Percentiles rank a stretch among this genome's conserved stretches.
Conservation (phyloP, 2,797 vertebrate genomes). For the Rhinella marina region DNA sequence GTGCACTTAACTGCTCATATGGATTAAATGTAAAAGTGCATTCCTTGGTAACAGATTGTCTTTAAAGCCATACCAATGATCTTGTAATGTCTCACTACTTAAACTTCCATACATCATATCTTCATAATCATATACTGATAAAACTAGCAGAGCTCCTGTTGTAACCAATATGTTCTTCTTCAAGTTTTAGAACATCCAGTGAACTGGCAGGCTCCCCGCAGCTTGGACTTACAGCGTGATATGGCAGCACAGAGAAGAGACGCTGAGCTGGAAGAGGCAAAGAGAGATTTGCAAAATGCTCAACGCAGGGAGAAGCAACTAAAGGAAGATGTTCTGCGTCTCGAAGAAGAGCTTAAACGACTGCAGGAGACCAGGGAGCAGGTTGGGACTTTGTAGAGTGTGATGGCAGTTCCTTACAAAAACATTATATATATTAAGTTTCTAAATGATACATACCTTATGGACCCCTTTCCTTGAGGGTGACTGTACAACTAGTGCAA, state of each 20-base stretch:
- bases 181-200: constrained; percentile 84
- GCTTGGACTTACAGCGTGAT: constrained; percentile 83
- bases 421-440: background rate
- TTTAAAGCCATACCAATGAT: background rate
- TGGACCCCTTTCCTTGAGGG: no score
- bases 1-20: no score
- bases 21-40: no score
- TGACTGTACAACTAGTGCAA: no score
- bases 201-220: constrained; percentile 86
- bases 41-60: no score
- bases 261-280: constrained; percentile 88
- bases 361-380: constrained; percentile 87
- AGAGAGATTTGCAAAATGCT: constrained; percentile 87
- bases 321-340: constrained; percentile 85
- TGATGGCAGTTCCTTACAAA: background rate
- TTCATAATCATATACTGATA: background rate
- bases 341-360: constrained; percentile 89
- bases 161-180: background rate
- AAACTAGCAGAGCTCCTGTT: background rate
- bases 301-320: constrained; percentile 91
- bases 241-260: constrained; percentile 84
- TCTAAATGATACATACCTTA: background rate
- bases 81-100: background rate
- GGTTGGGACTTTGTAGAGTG: constrained; percentile 60
- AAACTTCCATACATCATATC: background rate